Base-by-base conservation (phyloP, 2,888 invertebrate genomes). In the Lingula anatina region DNA sequence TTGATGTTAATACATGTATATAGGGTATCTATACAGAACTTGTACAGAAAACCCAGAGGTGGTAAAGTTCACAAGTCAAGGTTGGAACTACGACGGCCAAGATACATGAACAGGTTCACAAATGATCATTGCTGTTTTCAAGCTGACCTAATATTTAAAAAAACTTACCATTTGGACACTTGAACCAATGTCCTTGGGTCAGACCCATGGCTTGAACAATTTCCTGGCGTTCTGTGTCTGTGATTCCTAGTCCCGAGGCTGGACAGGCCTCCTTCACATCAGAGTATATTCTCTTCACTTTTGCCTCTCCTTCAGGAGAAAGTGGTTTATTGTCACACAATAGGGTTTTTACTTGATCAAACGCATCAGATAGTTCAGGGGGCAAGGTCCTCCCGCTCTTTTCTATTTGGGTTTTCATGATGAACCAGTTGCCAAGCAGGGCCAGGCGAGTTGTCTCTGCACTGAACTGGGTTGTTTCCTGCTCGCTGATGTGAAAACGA, bases 161-260 rank as follows among this genome's bases (percentile, higher is more conserved):
- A 70, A 62, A 36, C 80, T 75, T 65, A 86, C 85, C 5, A 60
- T 55, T 2, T 0, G 83, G 83, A 72, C 87, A 88, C 68, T 84
- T 84, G 70, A 79, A 87, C 87, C 87, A 88, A 62, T 83, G 84
- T 0, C 86, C 86, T 42, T 79, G 76, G 39, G 66, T 73, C 26
- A 84, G 62, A 0, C 79, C 81, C 55, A 86, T 79, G 0, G 84
- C 85, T 60, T 69, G 62, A 0, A 84, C 78, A 43, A 86, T 81
- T 74, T 82, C 66, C 21, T 70, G 62, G 36, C 80, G 75, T 65
- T 86, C 85, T 5, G 60, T 55, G 2, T 79, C 74, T 1, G 76
- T 68, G 25, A 82, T 57, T 1, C 60, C 61, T 23, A 54, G 52
- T n/a, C 56, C 54, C 12, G 49, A 37, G 24, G 24, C 35, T 2